Percentiles rank a stretch among this genome's conserved stretches.
Evolutionary conservation across 2,888 invertebrate genomes (phyloP).

Genomic region (Copidosoma aretas): DNA sequence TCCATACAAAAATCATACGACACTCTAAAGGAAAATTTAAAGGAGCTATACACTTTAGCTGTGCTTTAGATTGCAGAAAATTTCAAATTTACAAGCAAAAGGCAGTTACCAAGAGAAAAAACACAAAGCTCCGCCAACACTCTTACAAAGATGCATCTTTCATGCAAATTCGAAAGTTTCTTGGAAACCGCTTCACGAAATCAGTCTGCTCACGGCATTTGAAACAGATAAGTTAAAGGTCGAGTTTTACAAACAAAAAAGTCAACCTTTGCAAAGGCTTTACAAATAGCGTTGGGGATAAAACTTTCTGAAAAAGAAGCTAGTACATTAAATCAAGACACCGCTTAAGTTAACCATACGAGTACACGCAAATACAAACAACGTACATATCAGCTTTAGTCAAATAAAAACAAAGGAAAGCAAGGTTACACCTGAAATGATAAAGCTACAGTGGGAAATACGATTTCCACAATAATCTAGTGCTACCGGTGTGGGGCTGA

Average conservation of each 20-base stretch:
- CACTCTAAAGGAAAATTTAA: background rate
- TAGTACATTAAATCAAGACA: background rate
- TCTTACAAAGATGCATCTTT: background rate
- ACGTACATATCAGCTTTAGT: background rate
- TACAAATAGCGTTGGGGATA: background rate
- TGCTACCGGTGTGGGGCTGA: background rate
- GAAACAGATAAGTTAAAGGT: background rate
- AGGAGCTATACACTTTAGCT: background rate
- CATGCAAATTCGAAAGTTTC: background rate
- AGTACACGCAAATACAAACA: background rate
- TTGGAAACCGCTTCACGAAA: background rate
- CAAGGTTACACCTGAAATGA: background rate
- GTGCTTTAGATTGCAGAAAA: background rate
- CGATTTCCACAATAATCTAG: background rate
- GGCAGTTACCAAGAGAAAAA: background rate
- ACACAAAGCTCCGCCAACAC: background rate
- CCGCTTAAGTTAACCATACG: background rate
- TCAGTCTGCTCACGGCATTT: background rate
- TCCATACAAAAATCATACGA: constrained; percentile 3
- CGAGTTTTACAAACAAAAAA: background rate
- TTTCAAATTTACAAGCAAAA: constrained; percentile 1
- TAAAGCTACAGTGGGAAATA: background rate
- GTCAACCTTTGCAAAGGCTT: background rate
- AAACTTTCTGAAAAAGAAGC: background rate
- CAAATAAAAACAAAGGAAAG: too few species aligned